Evolutionary conservation across 2,113 vertebrate species (phyloP).

Genomic region (Phycodurus eques): DNA sequence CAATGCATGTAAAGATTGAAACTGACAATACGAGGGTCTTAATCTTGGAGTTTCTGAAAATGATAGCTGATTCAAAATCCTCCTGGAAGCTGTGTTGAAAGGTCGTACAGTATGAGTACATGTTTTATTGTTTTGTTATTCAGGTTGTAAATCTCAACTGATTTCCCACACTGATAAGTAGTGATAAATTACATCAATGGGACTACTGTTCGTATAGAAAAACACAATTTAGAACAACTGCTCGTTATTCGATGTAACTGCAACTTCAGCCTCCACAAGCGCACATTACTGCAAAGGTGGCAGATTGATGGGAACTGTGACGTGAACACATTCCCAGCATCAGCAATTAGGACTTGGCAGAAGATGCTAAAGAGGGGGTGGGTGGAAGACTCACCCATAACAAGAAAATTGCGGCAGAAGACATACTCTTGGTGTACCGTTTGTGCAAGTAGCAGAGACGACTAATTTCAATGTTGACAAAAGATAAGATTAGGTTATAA

Average conservation of each 20-base stretch:
- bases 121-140: neutral
- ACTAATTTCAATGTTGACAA: neutral
- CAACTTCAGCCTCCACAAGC: conserved; percentile 24
- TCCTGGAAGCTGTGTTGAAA: neutral
- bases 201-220: neutral
- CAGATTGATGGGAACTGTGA: conserved; percentile 22
- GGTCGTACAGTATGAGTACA: neutral
- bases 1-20: neutral
- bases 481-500: neutral
- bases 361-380: neutral
- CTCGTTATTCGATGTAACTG: neutral
- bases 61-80: neutral
- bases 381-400: neutral
- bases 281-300: conserved; percentile 5
- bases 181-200: neutral
- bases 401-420: neutral
- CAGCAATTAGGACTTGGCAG: neutral
- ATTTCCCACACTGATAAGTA: neutral
- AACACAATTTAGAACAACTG: neutral
- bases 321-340: conserved; percentile 19
- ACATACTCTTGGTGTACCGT: neutral
- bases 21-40: neutral
- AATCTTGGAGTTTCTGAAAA: neutral
- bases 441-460: neutral
- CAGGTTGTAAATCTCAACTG: neutral